These are phyloP conservation scores for Brachyopa scutellaris DNA, from an alignment of 2,888 invertebrate genomes.

Conservation along the genomic window DNA sequence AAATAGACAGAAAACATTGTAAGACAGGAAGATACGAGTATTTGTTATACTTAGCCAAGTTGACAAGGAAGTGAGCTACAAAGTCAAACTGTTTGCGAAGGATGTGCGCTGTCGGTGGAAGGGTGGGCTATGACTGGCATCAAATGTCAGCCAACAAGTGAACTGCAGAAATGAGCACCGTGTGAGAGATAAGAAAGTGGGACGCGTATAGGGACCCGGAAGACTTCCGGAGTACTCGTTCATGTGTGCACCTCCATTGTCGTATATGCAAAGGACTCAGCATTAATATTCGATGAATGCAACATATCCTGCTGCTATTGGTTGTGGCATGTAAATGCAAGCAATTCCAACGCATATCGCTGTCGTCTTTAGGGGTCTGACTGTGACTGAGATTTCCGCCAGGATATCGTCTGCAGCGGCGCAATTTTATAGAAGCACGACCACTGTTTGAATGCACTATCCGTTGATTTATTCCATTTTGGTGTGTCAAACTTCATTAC, in stretches of 20 bases:
- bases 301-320: not conserved
- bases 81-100: constrained; percentile 46
- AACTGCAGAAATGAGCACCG: constrained; percentile 6
- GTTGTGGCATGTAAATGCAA: not conserved
- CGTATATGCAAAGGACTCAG: not conserved
- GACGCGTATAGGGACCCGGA: not conserved
- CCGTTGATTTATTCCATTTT: constrained; percentile 65
- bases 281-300: constrained; percentile 53
- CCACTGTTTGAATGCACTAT: constrained; percentile 44
- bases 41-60: constrained; percentile 59
- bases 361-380: not conserved
- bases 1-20: not conserved
- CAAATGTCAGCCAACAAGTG: constrained; percentile 38
- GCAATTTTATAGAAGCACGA: constrained; percentile 55
- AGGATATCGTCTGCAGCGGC: constrained; percentile 37
- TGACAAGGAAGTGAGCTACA: constrained; percentile 27
- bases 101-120: not conserved
- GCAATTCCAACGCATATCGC: constrained; percentile 26
- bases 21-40: constrained; percentile 11
- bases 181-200: constrained; percentile 19
- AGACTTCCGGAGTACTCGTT: constrained; percentile 1
- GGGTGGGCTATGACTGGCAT: constrained; percentile 1
- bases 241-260: not conserved
- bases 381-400: constrained; percentile 42
- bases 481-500: constrained; percentile 18